Evolutionary conservation across 2,888 invertebrate genomes (phyloP), one percentile per base, ranked within the genome.

Genomic region (Ferdinandea cuprea): DNA sequence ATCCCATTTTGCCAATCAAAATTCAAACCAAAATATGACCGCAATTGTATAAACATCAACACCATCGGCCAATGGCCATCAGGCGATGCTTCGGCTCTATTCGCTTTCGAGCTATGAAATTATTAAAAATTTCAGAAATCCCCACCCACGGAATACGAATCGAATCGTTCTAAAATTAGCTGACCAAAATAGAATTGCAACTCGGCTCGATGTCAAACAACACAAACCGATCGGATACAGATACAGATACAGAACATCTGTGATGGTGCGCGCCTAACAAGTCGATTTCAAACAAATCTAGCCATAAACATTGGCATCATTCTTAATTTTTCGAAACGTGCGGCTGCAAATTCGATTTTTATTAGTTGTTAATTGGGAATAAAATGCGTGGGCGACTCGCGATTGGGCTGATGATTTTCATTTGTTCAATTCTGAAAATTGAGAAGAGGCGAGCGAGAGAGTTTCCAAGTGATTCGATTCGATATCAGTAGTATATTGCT

Each of bases 351-450:
- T 15, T 52, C 15, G 44, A 61, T 54, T 77, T 81, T 81, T 81
- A 81, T 77, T 71, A 77, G 13, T 66, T 81, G 81, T 77, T 81
- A 81, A 81, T 81, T 71, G 65, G 25, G 59, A 74, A 66, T 42
- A 30, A 48, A 40, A 58, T 21, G 21, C n/a, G 17, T 11, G 48
- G 30, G 19, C 17, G 5, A 3, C 28, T 8, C 9, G 42, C 21
- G 63, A n/a, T n/a, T n/a, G n/a, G 35, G 48, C 35, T 48, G 63
- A 50, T 37, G n/a, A 28, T 66, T n/a, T 19, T 32, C 21, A 30
- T 40, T 35, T 32, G 9, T 35, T 32, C 32, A 11, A 15, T 35
- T 35, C 6, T 9, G 54, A 6, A 19, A 8, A 46, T 46, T 19
- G 35, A 17, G 15, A 17, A 19, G n/a, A n/a, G n/a, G n/a, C n/a